Conservation (phyloP, 2,888 invertebrate species). For the Nasonovia ribisnigri region DNA sequence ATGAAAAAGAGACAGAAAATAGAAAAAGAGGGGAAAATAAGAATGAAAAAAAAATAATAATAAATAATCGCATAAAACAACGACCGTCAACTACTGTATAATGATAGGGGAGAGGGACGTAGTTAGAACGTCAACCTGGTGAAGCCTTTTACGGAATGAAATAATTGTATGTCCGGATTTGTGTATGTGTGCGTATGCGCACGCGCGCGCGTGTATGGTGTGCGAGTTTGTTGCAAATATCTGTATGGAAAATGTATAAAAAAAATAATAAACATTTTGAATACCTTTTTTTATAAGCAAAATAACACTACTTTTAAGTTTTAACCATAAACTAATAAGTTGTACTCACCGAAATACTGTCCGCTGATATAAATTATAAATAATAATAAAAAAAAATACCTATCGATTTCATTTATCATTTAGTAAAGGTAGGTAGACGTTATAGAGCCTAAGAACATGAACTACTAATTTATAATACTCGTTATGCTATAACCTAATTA, state of each 20-base stretch:
- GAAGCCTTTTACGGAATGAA: slow-evolving; percentile 63
- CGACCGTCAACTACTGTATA: slow-evolving; percentile 45
- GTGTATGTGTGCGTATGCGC: slow-evolving; percentile 1
- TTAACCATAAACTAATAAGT: background rate
- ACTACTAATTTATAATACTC: background rate
- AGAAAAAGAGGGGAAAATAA: slow-evolving; percentile 45
- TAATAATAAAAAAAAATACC: background rate
- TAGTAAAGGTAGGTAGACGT: background rate
- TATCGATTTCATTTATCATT: background rate
- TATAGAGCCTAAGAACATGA: background rate
- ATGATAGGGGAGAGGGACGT: slow-evolving; percentile 30
- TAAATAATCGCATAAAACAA: slow-evolving; percentile 59
- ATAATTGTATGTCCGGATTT: slow-evolving; percentile 57
- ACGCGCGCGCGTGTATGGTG: background rate
- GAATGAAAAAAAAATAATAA: slow-evolving; percentile 40
- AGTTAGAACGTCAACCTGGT: slow-evolving; percentile 59
- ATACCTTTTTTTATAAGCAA: background rate
- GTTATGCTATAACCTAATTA: background rate
- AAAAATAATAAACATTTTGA: slow-evolving; percentile 20
- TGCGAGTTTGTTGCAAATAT: slow-evolving; percentile 30
- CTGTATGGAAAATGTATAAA: slow-evolving; percentile 12
- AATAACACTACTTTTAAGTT: background rate
- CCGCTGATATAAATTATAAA: background rate
- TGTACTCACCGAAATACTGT: background rate
- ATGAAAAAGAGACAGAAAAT: slow-evolving; percentile 47